Percentiles rank a stretch among this genome's conserved stretches.
Conservation (phyloP, 2,113 vertebrate species). For the Daphoenositta chrysoptera region DNA sequence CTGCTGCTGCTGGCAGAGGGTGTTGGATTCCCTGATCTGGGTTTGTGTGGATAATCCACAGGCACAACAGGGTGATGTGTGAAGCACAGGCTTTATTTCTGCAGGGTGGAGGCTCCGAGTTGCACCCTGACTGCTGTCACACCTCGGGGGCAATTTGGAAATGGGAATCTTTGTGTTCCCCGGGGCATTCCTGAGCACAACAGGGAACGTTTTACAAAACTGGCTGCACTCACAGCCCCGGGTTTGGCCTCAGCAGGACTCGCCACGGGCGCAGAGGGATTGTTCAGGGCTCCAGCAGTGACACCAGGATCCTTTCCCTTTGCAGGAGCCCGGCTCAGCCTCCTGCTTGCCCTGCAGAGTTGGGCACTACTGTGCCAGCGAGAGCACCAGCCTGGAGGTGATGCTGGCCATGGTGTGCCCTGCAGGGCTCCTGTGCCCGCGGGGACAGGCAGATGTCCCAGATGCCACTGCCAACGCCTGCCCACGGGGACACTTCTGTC, state of each 20-base stretch:
- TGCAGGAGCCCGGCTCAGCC: constrained; percentile 75
- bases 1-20: not conserved
- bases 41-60: not conserved
- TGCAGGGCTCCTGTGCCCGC: constrained; percentile 81
- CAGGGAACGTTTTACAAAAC: no score
- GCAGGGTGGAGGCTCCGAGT: not conserved
- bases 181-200: not conserved
- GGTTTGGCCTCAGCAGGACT: no score
- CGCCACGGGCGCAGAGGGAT: no score
- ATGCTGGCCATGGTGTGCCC: constrained; percentile 85
- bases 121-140: not conserved
- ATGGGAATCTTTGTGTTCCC: not conserved
- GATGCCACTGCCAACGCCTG: constrained; percentile 76
- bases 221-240: no score
- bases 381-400: constrained; percentile 79
- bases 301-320: not conserved
- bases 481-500: constrained; percentile 85
- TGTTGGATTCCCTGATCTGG: not conserved
- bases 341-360: constrained; percentile 77
- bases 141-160: not conserved
- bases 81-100: not conserved
- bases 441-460: constrained; percentile 78
- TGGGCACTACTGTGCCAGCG: constrained; percentile 83
- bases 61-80: no score
- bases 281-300: no score